phyloP scores from a whole-genome alignment of 2,113 vertebrate species.

The Jaculus jaculus region DNA sequence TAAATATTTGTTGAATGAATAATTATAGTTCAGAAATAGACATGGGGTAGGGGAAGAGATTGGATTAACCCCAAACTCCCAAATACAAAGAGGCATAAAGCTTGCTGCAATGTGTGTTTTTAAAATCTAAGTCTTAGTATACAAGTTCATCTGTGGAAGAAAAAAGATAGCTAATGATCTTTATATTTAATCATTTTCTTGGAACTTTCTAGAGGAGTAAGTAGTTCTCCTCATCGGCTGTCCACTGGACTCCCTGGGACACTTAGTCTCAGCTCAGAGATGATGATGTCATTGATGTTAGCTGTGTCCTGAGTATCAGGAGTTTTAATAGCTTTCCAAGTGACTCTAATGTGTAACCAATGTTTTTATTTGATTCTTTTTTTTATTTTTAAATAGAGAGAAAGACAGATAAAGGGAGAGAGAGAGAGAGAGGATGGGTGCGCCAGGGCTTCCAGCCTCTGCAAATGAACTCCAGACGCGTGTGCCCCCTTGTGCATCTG shows the following conservation, averaged over 20 bases:
- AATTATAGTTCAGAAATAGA: constrained; percentile 18
- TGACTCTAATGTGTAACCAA: background rate
- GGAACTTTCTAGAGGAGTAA: background rate
- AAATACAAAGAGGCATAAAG: background rate
- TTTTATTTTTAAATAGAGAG: too few species aligned
- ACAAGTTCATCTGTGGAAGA: background rate
- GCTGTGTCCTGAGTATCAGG: background rate
- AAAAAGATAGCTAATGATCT: background rate
- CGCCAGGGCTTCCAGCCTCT: too few species aligned
- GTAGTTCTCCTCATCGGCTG: background rate
- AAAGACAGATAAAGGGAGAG: too few species aligned
- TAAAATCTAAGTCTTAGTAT: background rate
- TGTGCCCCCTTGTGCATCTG: too few species aligned
- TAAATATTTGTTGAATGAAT: background rate
- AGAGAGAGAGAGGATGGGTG: too few species aligned
- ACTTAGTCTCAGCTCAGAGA: background rate
- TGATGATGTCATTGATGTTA: background rate
- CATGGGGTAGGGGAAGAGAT: background rate
- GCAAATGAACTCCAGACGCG: too few species aligned
- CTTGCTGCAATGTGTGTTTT: constrained; percentile 16
- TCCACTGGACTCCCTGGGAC: background rate
- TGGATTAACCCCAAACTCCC: background rate
- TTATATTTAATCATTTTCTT: background rate
- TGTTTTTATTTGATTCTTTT: background rate
- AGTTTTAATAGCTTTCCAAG: background rate